Evolutionary conservation across 2,113 vertebrate species (phyloP).

Genomic region (Heterocephalus glaber): DNA sequence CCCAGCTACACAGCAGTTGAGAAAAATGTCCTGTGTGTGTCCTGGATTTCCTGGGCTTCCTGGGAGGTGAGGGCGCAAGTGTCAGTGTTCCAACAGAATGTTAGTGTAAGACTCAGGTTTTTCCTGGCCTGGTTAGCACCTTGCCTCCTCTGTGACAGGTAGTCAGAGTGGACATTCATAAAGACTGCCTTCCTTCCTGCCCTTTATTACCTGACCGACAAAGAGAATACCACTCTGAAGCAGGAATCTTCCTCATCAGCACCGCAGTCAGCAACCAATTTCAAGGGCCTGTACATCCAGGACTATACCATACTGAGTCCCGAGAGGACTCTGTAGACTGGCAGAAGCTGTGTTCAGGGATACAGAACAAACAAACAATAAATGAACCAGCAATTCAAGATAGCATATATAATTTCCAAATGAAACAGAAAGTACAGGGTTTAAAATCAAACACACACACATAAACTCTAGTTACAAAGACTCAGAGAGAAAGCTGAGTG

Average conservation of each 20-base stretch:
- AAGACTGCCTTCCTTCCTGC: slow-evolving; percentile 32
- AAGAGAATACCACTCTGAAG: neutral
- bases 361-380: slow-evolving; percentile 2
- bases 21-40: slow-evolving; percentile 66
- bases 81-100: slow-evolving; percentile 32
- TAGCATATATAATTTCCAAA: slow-evolving; percentile 29
- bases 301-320: neutral
- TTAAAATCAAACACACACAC: neutral
- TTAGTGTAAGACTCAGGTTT: slow-evolving; percentile 38
- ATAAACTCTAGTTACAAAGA: neutral
- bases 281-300: neutral
- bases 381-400: neutral
- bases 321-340: neutral
- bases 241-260: neutral
- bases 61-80: slow-evolving; percentile 7
- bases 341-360: neutral
- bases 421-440: neutral
- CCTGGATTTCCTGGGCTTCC: slow-evolving; percentile 61
- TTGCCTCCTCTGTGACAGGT: neutral
- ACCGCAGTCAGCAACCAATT: neutral
- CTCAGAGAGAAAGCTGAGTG: neutral
- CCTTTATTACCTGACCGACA: slow-evolving; percentile 30
- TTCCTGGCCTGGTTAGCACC: slow-evolving; percentile 10
- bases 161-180: slow-evolving; percentile 42
- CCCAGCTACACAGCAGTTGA: slow-evolving; percentile 61